Evolutionary conservation across 2,797 vertebrate species (phyloP).

Genomic region (Emys orbicularis): DNA sequence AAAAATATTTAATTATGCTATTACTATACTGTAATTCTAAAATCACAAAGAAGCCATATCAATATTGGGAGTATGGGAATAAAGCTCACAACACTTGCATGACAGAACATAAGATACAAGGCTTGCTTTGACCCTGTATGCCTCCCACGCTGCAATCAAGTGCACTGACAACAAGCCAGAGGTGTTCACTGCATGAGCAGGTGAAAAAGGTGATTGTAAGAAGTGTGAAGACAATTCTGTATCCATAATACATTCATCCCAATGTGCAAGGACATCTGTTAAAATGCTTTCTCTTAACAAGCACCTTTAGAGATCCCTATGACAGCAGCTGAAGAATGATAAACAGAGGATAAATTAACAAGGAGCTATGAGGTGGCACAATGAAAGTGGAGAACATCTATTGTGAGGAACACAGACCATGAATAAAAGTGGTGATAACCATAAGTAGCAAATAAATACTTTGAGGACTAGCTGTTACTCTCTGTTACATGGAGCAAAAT

Average conservation of each 20-base stretch:
- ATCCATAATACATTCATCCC: not conserved
- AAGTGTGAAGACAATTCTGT: constrained; percentile 13
- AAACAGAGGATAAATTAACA: not conserved
- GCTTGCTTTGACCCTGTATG: not conserved
- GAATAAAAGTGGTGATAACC: not conserved
- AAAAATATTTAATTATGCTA: not conserved
- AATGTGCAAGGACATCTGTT: not conserved
- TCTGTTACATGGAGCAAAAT: not conserved
- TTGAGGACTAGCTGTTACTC: not conserved
- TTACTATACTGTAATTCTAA: constrained; percentile 26
- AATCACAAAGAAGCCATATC: not conserved
- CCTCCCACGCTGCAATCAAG: not conserved
- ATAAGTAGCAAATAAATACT: not conserved
- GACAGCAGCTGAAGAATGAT: not conserved
- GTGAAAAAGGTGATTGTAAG: constrained; percentile 21
- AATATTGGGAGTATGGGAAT: not conserved
- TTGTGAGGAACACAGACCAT: not conserved
- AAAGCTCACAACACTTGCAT: constrained; percentile 1
- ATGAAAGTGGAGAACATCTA: not conserved
- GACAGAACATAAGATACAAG: not conserved
- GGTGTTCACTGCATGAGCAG: not conserved
- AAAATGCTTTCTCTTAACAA: constrained; percentile 39
- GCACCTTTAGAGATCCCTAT: not conserved
- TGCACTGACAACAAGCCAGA: constrained; percentile 11
- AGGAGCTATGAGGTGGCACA: not conserved